Base-by-base conservation (phyloP, 2,797 vertebrate species). In the Malurus splendens region DNA sequence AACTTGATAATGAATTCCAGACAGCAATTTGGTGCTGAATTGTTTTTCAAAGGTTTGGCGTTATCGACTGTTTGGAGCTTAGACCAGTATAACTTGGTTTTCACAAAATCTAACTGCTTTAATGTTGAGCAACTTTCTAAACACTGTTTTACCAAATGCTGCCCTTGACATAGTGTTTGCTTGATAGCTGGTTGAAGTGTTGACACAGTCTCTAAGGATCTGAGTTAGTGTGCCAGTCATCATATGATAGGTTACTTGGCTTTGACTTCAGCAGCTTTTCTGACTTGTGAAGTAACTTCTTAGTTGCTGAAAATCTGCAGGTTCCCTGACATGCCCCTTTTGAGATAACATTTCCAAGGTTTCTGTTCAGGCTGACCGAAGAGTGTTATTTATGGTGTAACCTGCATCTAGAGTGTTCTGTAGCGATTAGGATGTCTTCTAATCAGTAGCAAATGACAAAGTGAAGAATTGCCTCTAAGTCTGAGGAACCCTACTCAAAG, bases 1-100 rank as follows among this genome's bases (percentile, higher is more conserved):
- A 90, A 57, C 36, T 32, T 84, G 48, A 28, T 73, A 66, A 70
- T 41, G 51, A 78, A 71, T 86, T 87, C 33, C 33, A 81, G n/a
- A 15, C 30, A 28, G 9, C 60, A 66, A 28, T 45, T 47, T 79
- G 42, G 12, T 71, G n/a, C 12, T 65, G 14, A 70, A 48, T 82
- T 76, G 17, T 36, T 82, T 91, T 57, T 56, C n/a, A 38, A 8
- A 14, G 22, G 19, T 59, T 66, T 75, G 42, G 7, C 7, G 18
- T 73, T 66, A n/a, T 10, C 6, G 2, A 14, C 22, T 59, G 3
- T 27, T 18, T 42, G 62, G 18, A 68, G 25, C 33, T 24, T 70
- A 72, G 25, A 30, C 23, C 0, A 33, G 18, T 30, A 10, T 14
- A 9, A 61, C 60, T 50, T 19, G 14, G 7, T 56, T 87, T 71